Conservation (phyloP, 1,140 invertebrate genomes). For the Luehdorfia chinensis region DNA sequence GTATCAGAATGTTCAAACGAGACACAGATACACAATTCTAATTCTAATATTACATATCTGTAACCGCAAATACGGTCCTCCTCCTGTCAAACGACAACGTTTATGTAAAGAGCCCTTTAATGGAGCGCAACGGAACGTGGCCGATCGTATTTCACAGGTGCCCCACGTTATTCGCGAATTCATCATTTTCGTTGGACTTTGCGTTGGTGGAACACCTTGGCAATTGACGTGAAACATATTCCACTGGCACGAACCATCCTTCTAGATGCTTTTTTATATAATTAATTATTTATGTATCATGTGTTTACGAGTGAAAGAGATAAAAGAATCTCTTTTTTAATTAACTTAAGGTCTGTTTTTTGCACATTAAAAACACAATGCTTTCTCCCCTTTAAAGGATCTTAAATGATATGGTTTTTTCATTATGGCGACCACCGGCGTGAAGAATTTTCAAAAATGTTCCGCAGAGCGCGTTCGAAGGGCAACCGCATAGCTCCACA, state of each 20-base stretch:
- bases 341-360: background rate
- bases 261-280: background rate
- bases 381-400: background rate
- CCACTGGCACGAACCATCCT: background rate
- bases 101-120: background rate
- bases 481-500: constrained; percentile 13
- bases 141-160: constrained; percentile 11
- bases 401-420: too few relatives aligned
- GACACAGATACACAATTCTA: too few relatives aligned
- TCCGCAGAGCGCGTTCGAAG: constrained; percentile 4
- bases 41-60: too few relatives aligned
- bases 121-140: constrained; percentile 7
- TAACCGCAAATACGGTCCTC: too few relatives aligned
- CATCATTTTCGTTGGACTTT: constrained; percentile 10
- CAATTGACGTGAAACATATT: constrained; percentile 11
- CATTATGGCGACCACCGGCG: background rate
- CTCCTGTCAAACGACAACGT: too few relatives aligned
- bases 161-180: constrained; percentile 16
- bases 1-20: too few relatives aligned
- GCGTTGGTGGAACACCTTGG: constrained; percentile 1
- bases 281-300: background rate
- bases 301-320: background rate
- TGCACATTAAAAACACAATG: background rate
- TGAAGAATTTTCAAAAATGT: constrained; percentile 5
- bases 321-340: background rate